These are phyloP conservation scores for Adelges cooleyi DNA, from an alignment of 1,140 invertebrate genomes.

Conservation along the genomic window DNA sequence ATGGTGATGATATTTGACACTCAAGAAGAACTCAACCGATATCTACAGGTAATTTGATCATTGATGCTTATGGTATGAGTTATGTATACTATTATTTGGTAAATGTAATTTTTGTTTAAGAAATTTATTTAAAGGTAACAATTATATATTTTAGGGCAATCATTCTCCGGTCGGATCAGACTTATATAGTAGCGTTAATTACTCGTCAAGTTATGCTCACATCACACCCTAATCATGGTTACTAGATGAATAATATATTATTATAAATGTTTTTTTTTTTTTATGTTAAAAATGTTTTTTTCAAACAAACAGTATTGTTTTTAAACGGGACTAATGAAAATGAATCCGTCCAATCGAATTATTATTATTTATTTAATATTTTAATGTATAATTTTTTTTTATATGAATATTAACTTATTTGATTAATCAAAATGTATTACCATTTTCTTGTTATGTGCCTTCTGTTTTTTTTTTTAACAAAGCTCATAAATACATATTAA, in stretches of 20 bases:
- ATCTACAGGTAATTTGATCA: slow-evolving; percentile 37
- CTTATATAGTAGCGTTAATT: slow-evolving; percentile 44
- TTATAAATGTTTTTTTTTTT: not conserved
- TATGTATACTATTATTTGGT: not conserved
- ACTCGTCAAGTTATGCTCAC: slow-evolving; percentile 42
- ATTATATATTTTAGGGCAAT: slow-evolving; percentile 37
- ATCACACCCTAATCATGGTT: slow-evolving; percentile 34
- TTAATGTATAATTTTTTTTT: slow-evolving; percentile 10
- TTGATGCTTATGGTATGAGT: not conserved
- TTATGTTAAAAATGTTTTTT: slow-evolving; percentile 4
- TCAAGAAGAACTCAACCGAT: slow-evolving; percentile 76
- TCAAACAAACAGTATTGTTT: not conserved
- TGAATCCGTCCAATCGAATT: slow-evolving; percentile 18
- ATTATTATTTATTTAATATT: slow-evolving; percentile 28
- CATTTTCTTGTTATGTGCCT: slow-evolving; percentile 7
- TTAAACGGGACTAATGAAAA: slow-evolving; percentile 3
- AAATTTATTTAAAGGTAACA: slow-evolving; percentile 9
- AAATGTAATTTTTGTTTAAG: not conserved
- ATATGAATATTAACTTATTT: slow-evolving; percentile 24
- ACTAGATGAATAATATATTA: slow-evolving; percentile 7
- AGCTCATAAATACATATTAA: not conserved
- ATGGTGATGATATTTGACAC: slow-evolving; percentile 98
- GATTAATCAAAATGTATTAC: slow-evolving; percentile 20
- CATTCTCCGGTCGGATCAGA: slow-evolving; percentile 41
- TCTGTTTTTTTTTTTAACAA: slow-evolving; percentile 14